Evolutionary conservation across 2,797 vertebrate genomes (phyloP), one percentile per base, ranked within the genome.

Genomic region (Chelidonichthys spinosus): DNA sequence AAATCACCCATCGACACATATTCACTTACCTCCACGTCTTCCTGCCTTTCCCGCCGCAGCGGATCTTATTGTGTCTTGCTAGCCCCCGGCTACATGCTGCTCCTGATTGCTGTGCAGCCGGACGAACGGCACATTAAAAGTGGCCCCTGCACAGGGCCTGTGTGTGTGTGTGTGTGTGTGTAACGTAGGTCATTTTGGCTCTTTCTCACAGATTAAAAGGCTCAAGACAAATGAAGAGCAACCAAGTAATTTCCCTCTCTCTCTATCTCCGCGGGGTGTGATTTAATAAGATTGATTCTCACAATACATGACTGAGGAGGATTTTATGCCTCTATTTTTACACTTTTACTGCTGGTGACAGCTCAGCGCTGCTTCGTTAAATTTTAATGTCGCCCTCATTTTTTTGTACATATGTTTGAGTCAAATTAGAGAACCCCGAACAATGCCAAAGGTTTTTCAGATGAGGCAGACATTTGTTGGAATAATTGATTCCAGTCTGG

Each of bases 121-220:
- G 79, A 85, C 85, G 69, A 81, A 84, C 76, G n/a, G 85, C 85
- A 79, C 78, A 85, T 90, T 68, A 89, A 69, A 92, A 85, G 70
- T 81, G 81, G 64, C 76, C 82, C 78, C 82, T 39, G 71, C 78
- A 73, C n/a, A 33, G 47, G 39, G 66, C 32, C 53, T 49, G 60
- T 74, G 66, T 79, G 74, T 72, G 37, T 70, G 9, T 66, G 70
- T 6, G 37, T 36, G 49, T 43, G 69, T 61, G 63, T 74, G 74
- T 68, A 55, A 63, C 83, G 36, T 6, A 35, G 87, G 83, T 88
- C 89, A 89, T 65, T 81, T 25, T 10, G 9, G 43, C 65, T 69
- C 55, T 67, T 79, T 81, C 65, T 55, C 63, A 40, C 71, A 79
- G 72, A 86, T 85, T 81, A 79, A 90, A 90, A 83, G 69, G 75